phyloP scores from a whole-genome alignment of 2,888 invertebrate species.

The Eremobia ochroleuca region DNA sequence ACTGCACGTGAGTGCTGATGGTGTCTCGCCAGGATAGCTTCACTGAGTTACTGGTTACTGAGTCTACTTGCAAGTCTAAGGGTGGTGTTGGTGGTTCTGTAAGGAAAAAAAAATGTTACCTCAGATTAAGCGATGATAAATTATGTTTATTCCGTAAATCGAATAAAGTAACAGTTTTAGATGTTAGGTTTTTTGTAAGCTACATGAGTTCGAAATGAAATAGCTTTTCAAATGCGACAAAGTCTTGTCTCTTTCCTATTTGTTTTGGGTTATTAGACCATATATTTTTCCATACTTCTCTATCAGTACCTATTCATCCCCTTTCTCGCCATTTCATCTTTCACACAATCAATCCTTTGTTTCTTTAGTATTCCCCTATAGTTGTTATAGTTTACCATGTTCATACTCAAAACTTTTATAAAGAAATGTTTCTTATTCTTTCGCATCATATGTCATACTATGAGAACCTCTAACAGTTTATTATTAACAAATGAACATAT shows the following conservation, averaged over 20 bases:
- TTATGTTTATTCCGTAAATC: too few relatives aligned
- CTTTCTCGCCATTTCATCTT: neutral
- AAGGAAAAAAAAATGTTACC: constrained; percentile 26
- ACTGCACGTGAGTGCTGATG: constrained; percentile 83
- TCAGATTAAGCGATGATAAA: neutral
- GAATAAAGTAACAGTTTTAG: neutral
- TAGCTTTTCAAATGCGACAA: too few relatives aligned
- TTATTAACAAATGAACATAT: neutral
- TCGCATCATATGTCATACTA: neutral
- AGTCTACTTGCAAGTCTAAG: constrained; percentile 86
- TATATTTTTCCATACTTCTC: neutral
- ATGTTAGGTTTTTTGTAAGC: neutral
- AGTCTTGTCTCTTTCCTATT: too few relatives aligned
- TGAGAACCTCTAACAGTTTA: neutral
- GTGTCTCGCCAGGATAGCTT: constrained; percentile 87
- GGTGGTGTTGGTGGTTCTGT: constrained; percentile 88
- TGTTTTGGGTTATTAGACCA: neutral
- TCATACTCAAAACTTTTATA: neutral
- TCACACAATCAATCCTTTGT: neutral
- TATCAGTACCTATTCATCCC: neutral
- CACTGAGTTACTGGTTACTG: constrained; percentile 82
- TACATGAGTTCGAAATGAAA: neutral
- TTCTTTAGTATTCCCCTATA: neutral
- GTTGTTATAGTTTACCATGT: neutral
- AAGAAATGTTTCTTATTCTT: neutral